Conservation (phyloP, 2,888 invertebrate genomes). For the Mactromeris polynyma region DNA sequence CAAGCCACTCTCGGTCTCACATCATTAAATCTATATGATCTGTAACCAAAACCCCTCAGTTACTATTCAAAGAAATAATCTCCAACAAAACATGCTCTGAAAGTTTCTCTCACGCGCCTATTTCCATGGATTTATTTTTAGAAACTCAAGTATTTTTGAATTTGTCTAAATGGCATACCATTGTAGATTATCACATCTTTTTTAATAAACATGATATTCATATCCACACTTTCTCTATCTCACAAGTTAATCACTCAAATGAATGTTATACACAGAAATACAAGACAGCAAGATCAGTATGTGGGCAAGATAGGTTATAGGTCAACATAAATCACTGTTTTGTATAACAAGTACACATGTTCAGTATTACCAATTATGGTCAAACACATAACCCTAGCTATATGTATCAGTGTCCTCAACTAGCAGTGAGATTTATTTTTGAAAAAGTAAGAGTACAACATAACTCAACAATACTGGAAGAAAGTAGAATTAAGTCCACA, state of each 20-base stretch:
- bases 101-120: not conserved
- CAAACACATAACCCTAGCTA: not conserved
- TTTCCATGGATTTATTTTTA: not conserved
- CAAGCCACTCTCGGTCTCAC: not conserved
- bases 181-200: not conserved
- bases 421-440: too few relatives aligned
- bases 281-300: not conserved
- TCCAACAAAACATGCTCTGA: not conserved
- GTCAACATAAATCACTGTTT: not conserved
- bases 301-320: not conserved
- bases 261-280: not conserved
- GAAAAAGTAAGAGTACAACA: too few relatives aligned
- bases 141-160: not conserved
- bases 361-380: not conserved
- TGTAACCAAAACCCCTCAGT: not conserved
- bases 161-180: not conserved
- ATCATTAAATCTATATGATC: constrained; percentile 11
- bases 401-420: too few relatives aligned
- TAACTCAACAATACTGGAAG: too few relatives aligned
- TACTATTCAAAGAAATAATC: constrained; percentile 11
- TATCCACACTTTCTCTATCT: not conserved
- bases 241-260: not conserved
- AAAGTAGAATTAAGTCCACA: too few relatives aligned
- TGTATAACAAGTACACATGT: not conserved
- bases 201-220: not conserved